Conservation (phyloP, 2,797 vertebrate species). For the Gallinago solitaria region DNA sequence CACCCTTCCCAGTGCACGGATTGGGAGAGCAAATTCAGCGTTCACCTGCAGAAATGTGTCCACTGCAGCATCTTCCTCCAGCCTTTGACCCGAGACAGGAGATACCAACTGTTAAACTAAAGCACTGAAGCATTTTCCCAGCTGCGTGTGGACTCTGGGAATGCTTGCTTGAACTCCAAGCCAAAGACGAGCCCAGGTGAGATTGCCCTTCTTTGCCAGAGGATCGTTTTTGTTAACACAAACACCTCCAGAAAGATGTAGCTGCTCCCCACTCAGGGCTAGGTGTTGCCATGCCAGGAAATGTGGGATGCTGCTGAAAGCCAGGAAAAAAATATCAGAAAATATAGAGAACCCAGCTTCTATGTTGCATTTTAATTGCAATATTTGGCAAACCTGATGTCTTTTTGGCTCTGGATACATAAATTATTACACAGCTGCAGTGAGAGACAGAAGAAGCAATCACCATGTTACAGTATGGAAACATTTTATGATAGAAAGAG, state of each 20-base stretch:
- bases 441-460: background rate
- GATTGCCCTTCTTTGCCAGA: background rate
- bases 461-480: background rate
- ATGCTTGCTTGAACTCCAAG: background rate
- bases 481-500: background rate
- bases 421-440: background rate
- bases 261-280: background rate
- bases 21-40: background rate
- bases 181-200: background rate
- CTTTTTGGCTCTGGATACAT: background rate
- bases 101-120: background rate
- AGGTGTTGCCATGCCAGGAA: accelerated
- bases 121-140: background rate
- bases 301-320: background rate
- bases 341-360: background rate
- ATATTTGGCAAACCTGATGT: background rate
- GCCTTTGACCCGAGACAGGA: background rate
- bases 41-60: background rate
- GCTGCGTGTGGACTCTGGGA: background rate
- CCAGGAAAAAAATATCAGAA: background rate
- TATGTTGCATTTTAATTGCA: background rate
- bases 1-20: background rate
- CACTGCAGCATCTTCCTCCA: background rate
- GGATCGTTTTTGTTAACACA: background rate
- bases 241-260: background rate